phyloP scores from a whole-genome alignment of 2,888 invertebrate species.

The Conchocele bisecta region DNA sequence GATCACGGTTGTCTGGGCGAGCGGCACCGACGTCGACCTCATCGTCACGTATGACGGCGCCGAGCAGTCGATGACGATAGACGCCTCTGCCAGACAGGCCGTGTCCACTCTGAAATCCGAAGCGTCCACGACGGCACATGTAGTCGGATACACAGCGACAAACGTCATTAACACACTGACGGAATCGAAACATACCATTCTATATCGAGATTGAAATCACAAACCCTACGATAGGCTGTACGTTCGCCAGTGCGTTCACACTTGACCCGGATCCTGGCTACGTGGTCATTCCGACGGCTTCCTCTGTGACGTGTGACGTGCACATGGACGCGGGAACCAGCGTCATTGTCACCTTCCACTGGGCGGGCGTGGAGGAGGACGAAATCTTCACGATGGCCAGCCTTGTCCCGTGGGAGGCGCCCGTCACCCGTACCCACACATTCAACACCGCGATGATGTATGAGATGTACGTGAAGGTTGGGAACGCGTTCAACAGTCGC shows the following conservation, averaged over 20 bases:
- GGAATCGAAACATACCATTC: constrained; percentile 30
- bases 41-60: constrained; percentile 54
- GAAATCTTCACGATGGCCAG: constrained; percentile 12
- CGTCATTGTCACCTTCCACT: constrained; percentile 31
- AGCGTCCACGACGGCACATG: constrained; percentile 18
- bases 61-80: constrained; percentile 10
- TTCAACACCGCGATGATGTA: constrained; percentile 59
- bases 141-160: constrained; percentile 9
- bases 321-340: constrained; percentile 22
- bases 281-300: constrained; percentile 55
- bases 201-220: constrained; percentile 56
- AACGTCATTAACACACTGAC: constrained; percentile 30
- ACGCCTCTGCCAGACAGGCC: constrained; percentile 4
- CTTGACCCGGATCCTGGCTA: constrained; percentile 24
- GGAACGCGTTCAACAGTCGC: constrained; percentile 56
- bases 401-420: constrained; percentile 28
- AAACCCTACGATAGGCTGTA: constrained; percentile 26
- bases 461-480: constrained; percentile 48
- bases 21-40: constrained; percentile 61
- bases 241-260: constrained; percentile 8
- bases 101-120: constrained; percentile 2
- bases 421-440: constrained; percentile 43
- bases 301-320: constrained; percentile 34
- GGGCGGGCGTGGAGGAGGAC: constrained; percentile 22
- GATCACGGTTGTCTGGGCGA: constrained; percentile 54